phyloP scores from a whole-genome alignment of 2,888 invertebrate genomes.

The Bruchidius siliquastri region DNA sequence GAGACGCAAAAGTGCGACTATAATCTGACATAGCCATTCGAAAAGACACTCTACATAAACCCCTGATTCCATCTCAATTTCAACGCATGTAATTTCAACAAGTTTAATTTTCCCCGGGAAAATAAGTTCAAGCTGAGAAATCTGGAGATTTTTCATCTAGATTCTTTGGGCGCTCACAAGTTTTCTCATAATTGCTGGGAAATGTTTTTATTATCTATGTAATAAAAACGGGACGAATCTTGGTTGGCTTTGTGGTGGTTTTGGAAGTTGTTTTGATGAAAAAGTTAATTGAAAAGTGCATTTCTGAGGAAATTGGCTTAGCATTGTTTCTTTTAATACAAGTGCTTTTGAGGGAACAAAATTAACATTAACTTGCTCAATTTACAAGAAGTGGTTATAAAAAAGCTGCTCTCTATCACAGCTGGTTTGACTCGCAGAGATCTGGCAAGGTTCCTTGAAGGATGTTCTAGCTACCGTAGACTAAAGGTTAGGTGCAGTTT shows the following conservation, averaged over 20 bases:
- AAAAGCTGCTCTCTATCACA: too few species aligned
- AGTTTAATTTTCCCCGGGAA: background rate
- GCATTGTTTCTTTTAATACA: background rate
- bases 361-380: background rate
- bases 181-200: background rate
- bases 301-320: background rate
- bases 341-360: background rate
- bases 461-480: too few species aligned
- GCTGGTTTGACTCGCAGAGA: too few species aligned
- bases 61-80: background rate
- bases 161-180: background rate
- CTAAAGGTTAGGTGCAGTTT: too few species aligned
- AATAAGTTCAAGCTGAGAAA: background rate
- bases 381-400: background rate
- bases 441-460: too few species aligned
- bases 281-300: background rate
- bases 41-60: background rate
- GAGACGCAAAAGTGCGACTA: background rate
- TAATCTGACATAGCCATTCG: background rate
- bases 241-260: background rate
- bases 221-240: too few species aligned
- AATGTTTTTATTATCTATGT: background rate
- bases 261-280: background rate
- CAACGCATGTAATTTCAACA: background rate
- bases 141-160: background rate